These are phyloP conservation scores for Priapulus caudatus DNA, from an alignment of 2,888 invertebrate genomes.

Conservation along the genomic window DNA sequence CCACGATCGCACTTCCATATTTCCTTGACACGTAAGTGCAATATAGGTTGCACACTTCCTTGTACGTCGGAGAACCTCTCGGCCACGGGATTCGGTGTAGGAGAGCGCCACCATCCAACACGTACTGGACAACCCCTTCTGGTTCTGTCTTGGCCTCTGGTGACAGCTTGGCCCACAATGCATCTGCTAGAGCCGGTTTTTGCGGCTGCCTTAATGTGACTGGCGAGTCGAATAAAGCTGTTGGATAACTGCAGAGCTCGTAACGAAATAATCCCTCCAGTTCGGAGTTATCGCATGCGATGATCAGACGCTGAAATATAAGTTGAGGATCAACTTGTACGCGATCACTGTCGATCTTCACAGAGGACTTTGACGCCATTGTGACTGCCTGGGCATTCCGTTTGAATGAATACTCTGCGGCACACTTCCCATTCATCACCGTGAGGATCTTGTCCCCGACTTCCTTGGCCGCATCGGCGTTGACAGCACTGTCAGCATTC, in stretches of 20 bases:
- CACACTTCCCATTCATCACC: constrained; percentile 16
- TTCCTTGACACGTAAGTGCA: constrained; percentile 14
- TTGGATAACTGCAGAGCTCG: constrained; percentile 20
- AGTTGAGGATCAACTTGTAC: too few relatives aligned
- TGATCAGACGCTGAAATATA: too few relatives aligned
- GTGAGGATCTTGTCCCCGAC: constrained; percentile 18
- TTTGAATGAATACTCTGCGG: constrained; percentile 16
- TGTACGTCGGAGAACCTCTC: constrained; percentile 17
- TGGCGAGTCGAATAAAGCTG: constrained; percentile 21
- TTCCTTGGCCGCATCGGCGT: constrained; percentile 20
- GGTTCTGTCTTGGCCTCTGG: not conserved
- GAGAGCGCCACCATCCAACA: constrained; percentile 22
- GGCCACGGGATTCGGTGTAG: constrained; percentile 21
- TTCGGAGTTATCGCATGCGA: too few relatives aligned
- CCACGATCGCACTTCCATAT: constrained; percentile 17
- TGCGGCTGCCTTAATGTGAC: constrained; percentile 16
- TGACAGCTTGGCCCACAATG: constrained; percentile 15
- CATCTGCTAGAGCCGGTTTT: constrained; percentile 21
- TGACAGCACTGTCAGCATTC: constrained; percentile 17
- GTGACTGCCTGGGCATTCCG: constrained; percentile 17
- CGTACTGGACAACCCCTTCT: constrained; percentile 14
- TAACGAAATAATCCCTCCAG: constrained; percentile 16
- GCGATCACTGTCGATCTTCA: too few relatives aligned
- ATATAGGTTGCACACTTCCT: constrained; percentile 18
- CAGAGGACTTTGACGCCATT: constrained; percentile 7